Evolutionary conservation across 2,888 invertebrate species (phyloP).

Genomic region (Rhamnusium bicolor): DNA sequence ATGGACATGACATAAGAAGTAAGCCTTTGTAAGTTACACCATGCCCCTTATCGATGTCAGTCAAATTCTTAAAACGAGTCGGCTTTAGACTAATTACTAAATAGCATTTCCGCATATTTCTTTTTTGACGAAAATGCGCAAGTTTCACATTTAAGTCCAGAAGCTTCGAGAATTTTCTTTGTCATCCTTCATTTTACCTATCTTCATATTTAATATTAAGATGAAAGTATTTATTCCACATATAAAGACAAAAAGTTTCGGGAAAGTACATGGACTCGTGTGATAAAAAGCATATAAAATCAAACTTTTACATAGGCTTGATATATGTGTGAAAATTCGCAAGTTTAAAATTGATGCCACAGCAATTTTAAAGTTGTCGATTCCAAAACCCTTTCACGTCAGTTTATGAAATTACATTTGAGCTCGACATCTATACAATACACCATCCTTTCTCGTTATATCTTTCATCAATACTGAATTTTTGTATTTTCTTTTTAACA

Average conservation of each 20-base stretch:
- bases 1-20: no score
- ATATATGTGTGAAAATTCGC: constrained; percentile 4
- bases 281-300: not conserved
- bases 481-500: not conserved
- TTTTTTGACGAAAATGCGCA: no score
- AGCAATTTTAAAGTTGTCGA: not conserved
- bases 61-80: no score
- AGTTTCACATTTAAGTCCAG: no score
- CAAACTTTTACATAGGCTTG: not conserved
- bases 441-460: not conserved
- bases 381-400: not conserved
- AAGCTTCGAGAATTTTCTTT: no score
- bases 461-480: not conserved
- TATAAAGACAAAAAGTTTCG: not conserved
- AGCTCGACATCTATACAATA: not conserved
- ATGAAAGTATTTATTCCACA: no score
- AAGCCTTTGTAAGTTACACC: no score
- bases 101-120: no score
- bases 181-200: no score
- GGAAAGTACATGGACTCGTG: not conserved
- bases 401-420: not conserved
- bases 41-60: no score
- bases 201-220: no score
- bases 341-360: not conserved
- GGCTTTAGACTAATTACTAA: no score